Base-by-base conservation (phyloP, 2,888 invertebrate genomes). In the Abrostola tripartita region DNA sequence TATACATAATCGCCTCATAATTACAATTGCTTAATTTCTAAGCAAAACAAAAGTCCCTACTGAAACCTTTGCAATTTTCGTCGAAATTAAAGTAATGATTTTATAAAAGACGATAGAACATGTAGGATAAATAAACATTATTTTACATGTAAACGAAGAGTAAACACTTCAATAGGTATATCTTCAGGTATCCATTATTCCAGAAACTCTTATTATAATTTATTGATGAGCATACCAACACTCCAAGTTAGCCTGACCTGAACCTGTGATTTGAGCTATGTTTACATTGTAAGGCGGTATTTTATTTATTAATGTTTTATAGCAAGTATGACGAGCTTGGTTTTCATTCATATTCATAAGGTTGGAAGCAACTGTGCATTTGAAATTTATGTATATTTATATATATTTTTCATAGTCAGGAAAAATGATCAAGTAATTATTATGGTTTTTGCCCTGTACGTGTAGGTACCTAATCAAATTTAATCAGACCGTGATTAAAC, bases 241-340 rank as follows among this genome's bases (percentile, higher is more conserved):
- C 53, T 58, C 37, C 8, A 51, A 36, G 44, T 42, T 35, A 12
- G 51, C 52, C 40, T n/a, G n/a, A n/a, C n/a, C n/a, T n/a, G n/a
- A 5, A 53, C 50, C 24, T 50, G 56, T 50, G 50, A 68, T 71
- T 24, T 24, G 24, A 24, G 24, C 24, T 24, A n/a, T n/a, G 24
- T 24, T 24, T 24, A 24, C 40, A 51, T 53, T 54, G 44, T 52
- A 49, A 60, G 37, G 49, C 52, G 55, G 73, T 55, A 47, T 66
- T 59, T 65, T 52, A 35, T 65, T 51, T 8, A 47, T 41, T 11
- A 47, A 38, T 35, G 36, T 24, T 44, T 51, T 35, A 49, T 53
- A 55, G 24, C 4, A n/a, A n/a, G 44, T 14, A 14, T 14, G 14
- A 44, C 14, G 54, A 55, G 51, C 54, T 52, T 55, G 72, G 59